Evolutionary conservation across 2,797 vertebrate species (phyloP).

Genomic region (Megalops cyprinoides): DNA sequence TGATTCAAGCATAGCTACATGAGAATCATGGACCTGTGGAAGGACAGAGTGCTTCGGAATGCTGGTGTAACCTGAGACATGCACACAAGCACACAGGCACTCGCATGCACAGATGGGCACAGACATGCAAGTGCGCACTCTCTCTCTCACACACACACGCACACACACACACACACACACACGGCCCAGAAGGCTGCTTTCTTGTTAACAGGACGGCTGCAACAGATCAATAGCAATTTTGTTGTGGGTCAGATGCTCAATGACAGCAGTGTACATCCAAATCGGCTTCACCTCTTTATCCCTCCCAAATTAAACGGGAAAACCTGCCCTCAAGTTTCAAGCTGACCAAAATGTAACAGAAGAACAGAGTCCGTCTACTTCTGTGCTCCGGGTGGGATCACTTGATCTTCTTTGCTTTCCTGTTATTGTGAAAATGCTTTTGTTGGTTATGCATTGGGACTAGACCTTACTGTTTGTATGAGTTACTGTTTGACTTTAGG

Average conservation of each 20-base stretch:
- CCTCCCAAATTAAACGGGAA: conserved; percentile 44
- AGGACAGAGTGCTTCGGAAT: too few relatives aligned
- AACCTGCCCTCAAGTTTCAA: conserved; percentile 43
- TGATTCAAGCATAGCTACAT: too few relatives aligned
- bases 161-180: conserved; percentile 22
- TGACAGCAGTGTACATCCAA: conserved; percentile 59
- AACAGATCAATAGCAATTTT: conserved; percentile 62
- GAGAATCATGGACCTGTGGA: too few relatives aligned
- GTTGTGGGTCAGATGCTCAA: conserved; percentile 66
- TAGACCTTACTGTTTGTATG: background rate
- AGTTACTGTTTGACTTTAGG: too few relatives aligned
- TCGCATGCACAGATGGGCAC: background rate
- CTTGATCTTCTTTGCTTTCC: background rate
- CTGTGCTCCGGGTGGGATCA: background rate
- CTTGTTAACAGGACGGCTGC: conserved; percentile 62
- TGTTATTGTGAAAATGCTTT: background rate
- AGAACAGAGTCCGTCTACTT: conserved; percentile 25
- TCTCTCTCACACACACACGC: background rate
- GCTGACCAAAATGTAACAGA: conserved; percentile 35
- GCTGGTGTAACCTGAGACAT: too few relatives aligned
- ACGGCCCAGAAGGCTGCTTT: conserved; percentile 47
- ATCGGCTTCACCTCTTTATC: conserved; percentile 53
- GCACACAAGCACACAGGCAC: background rate
- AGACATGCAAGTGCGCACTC: background rate
- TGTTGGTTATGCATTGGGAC: too few relatives aligned